Evolutionary conservation across 1,140 invertebrate species (phyloP), one percentile per base, ranked within the genome.

Genomic region (Chrysomallon squamiferum): DNA sequence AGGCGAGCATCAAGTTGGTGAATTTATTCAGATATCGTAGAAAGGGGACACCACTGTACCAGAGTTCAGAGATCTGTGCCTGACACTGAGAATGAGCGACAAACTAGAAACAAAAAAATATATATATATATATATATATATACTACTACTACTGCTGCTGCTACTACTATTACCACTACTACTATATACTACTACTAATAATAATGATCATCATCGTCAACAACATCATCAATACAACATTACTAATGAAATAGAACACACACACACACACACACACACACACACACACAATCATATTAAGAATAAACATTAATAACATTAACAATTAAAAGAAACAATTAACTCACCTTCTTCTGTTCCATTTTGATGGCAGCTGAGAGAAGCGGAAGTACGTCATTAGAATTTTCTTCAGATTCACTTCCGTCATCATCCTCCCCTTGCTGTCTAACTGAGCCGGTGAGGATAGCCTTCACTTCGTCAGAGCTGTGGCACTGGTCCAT

Each of bases 21-120:
- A 95, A 89, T 90, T 96, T 95, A 86, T 97, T 97, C 87, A 95
- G 95, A 68, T 95, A 89, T 13, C 96, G 90, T 83, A 98, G 96
- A 0, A 95, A 95, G 0, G 95, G 95, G 52, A 97, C 87, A 41
- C 95, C 95, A 83, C 97, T 95, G 87, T 97, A 97, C 95, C 96
- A 98, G 75, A 98, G 95, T 71, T 94, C 95, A 4, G 95, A 95
- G 70, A 98, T 88, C 66, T 98, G 88, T 82, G 97, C 95, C 82
- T 98, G 96, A 38, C 97, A 96, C 87, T 97, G 97, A 3, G 95
- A 93, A 86, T 98, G 96, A 35, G 95, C 95, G 68, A 97, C 95
- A 86, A 98, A 98, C 95, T 97, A 87, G 30, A 87, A 70, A 15
- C 58, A 47, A 80, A 60, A 77, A n/a, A n/a, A n/a, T n/a, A n/a